Evolutionary conservation across 2,888 invertebrate species (phyloP), one percentile per base, ranked within the genome.

Genomic region (Labia minor): DNA sequence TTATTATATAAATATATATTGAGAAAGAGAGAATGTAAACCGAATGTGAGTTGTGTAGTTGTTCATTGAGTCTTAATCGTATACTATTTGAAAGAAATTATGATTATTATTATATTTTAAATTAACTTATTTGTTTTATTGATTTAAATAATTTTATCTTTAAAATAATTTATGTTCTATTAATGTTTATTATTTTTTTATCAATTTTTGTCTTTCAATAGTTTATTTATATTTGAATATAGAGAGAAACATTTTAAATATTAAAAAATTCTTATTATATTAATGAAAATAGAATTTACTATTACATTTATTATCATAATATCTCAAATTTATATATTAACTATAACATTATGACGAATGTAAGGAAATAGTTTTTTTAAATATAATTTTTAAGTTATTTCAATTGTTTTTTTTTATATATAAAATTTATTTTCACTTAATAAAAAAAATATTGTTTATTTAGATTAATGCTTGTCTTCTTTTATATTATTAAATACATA

Each of bases 141-240:
- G 3, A 8, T 49, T 8, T 49, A 16, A 10, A 49, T 11, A 49
- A n/a, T 49, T 49, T 49, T 49, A 49, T 49, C 49, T 14, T n/a
- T 49, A n/a, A 49, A 26, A 26, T 26, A 26, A 3, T 26, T 49
- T 49, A 49, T 11, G 14, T 2, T 49, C 14, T n/a, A 49, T n/a
- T 49, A n/a, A n/a, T 49, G 16, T 49, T 49, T n/a, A 49, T n/a
- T 49, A n/a, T n/a, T 49, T 49, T 49, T 49, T 49, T 49, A 26
- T 6, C 26, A 6, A 26, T 49, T 49, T 33, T 11, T 49, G 49
- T 49, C 49, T 49, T 49, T 49, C 49, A 49, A 49, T 49, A 49
- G 26, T 16, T n/a, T 49, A n/a, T n/a, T n/a, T n/a, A 49, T 49
- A 49, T 10, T 26, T 26, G 26, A 8, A 49, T 49, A 14, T 49